Evolutionary conservation across 1,140 invertebrate genomes (phyloP).

Genomic region (Drosophila rufa): DNA sequence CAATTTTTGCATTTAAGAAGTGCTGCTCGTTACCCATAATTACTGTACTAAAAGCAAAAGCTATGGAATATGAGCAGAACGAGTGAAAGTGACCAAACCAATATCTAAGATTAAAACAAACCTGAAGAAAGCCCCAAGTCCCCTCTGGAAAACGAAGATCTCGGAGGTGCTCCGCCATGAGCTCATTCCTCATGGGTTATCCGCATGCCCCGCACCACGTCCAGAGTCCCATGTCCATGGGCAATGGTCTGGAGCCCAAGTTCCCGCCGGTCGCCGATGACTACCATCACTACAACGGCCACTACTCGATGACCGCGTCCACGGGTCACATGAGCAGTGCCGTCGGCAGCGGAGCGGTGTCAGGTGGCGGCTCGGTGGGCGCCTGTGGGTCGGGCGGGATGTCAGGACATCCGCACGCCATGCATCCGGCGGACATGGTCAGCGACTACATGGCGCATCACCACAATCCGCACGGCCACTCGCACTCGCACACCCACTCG

Average conservation of each 20-base stretch:
- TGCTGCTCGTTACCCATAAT: not conserved
- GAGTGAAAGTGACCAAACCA: slow-evolving; percentile 39
- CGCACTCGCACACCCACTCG: slow-evolving; percentile 65
- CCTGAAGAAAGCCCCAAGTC: not conserved
- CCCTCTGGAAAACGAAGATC: not conserved
- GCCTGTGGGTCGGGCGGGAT: slow-evolving; percentile 45
- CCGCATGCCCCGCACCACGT: slow-evolving; percentile 86
- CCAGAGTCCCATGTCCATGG: slow-evolving; percentile 84
- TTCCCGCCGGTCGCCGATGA: slow-evolving; percentile 84
- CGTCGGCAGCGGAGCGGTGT: slow-evolving; percentile 37
- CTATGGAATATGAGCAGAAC: slow-evolving; percentile 41
- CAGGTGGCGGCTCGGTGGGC: slow-evolving; percentile 34
- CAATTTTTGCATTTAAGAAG: not conserved
- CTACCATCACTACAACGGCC: slow-evolving; percentile 84
- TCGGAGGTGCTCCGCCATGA: slow-evolving; percentile 59
- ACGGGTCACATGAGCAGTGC: slow-evolving; percentile 75
- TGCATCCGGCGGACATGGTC: slow-evolving; percentile 84
- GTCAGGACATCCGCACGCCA: slow-evolving; percentile 79
- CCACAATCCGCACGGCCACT: slow-evolving; percentile 56
- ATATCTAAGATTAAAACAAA: slow-evolving; percentile 5
- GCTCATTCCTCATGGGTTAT: slow-evolving; percentile 85
- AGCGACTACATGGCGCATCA: slow-evolving; percentile 84
- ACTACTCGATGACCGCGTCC: slow-evolving; percentile 82
- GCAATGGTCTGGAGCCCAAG: slow-evolving; percentile 81
- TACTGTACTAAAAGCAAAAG: slow-evolving; percentile 26